Evolutionary conservation across 2,888 invertebrate species (phyloP).

Genomic region (Steinernema carpocapsae): DNA sequence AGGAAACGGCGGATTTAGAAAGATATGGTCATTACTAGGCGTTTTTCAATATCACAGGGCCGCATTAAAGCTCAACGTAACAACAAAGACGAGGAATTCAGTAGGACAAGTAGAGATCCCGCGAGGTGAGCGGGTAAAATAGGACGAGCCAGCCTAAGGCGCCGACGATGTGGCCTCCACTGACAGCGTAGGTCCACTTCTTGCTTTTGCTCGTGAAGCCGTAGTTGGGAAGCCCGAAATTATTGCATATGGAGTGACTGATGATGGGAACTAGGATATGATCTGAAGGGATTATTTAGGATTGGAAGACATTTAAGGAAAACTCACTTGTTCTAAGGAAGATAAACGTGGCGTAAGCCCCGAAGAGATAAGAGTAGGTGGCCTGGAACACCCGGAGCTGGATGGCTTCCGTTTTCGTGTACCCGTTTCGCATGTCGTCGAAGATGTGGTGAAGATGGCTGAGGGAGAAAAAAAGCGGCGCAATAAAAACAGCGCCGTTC

Average conservation of each 20-base stretch:
- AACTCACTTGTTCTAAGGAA: slow-evolving; percentile 53
- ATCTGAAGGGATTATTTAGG: slow-evolving; percentile 34
- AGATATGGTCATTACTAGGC: slow-evolving; percentile 1
- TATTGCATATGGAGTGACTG: slow-evolving; percentile 64
- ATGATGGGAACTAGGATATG: slow-evolving; percentile 62
- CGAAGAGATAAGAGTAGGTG: slow-evolving; percentile 68
- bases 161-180: slow-evolving; percentile 1
- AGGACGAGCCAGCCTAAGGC: not conserved
- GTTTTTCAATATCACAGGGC: not conserved
- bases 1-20: not conserved
- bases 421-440: slow-evolving; percentile 58
- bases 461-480: slow-evolving; percentile 61
- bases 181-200: slow-evolving; percentile 2
- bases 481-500: slow-evolving; percentile 43
- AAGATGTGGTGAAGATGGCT: slow-evolving; percentile 64
- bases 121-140: not conserved
- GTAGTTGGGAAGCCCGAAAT: slow-evolving; percentile 57
- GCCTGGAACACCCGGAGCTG: slow-evolving; percentile 63
- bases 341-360: slow-evolving; percentile 65
- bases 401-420: slow-evolving; percentile 46
- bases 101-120: not conserved
- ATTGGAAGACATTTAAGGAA: slow-evolving; percentile 7
- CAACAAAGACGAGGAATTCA: not conserved
- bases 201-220: not conserved
- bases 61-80: not conserved